Conservation (phyloP, 2,113 vertebrate species). For the Callorhinus ursinus region DNA sequence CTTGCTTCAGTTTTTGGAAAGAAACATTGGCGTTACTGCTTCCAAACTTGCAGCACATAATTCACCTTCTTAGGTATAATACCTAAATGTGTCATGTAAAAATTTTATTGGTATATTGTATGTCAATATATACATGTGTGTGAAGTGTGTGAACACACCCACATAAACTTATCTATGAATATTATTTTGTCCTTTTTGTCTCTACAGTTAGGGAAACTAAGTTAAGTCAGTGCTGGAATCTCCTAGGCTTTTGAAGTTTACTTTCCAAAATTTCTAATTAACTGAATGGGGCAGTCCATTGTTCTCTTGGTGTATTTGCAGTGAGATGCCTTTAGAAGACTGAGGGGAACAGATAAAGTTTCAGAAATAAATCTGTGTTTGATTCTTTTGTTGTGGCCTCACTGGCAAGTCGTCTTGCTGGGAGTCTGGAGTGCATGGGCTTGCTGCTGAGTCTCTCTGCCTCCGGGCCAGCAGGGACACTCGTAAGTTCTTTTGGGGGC, state of each 20-base stretch:
- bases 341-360: not conserved
- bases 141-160: not conserved
- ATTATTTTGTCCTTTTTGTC: constrained; percentile 31
- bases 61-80: not conserved
- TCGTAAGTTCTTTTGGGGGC: not conserved
- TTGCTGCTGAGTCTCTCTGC: not conserved
- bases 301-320: constrained; percentile 73
- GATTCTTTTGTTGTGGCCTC: not conserved
- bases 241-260: constrained; percentile 60
- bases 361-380: not conserved
- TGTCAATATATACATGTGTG: not conserved
- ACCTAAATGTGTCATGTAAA: not conserved
- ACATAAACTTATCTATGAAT: not conserved
- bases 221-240: constrained; percentile 33
- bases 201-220: not conserved
- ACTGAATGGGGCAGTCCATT: not conserved
- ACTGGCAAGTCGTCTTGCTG: not conserved
- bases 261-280: constrained; percentile 62
- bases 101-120: not conserved
- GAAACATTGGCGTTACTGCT: not conserved
- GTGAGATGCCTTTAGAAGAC: constrained; percentile 54
- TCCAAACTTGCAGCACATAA: not conserved
- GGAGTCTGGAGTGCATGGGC: not conserved
- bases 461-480: not conserved
- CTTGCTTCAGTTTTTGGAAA: not conserved